Conservation (phyloP, 2,888 invertebrate genomes). For the Notocelia uddmanniana region DNA sequence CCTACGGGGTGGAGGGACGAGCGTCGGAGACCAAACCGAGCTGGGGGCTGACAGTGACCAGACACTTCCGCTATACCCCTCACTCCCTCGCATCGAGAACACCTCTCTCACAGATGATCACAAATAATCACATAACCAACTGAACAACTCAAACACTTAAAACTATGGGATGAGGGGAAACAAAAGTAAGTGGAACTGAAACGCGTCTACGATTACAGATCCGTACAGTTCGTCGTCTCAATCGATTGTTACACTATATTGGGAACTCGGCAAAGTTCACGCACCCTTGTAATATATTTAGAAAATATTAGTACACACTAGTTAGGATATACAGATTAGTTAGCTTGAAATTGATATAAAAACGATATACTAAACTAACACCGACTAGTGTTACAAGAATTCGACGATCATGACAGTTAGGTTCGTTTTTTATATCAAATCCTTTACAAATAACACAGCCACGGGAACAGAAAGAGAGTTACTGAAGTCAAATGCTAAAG, state of each 20-base stretch:
- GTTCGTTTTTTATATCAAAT: slow-evolving; percentile 63
- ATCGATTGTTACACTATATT: slow-evolving; percentile 56
- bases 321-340: slow-evolving; percentile 41
- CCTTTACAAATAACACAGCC: slow-evolving; percentile 51
- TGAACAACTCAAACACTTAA: slow-evolving; percentile 76
- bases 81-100: slow-evolving; percentile 86
- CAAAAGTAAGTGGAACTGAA: slow-evolving; percentile 67
- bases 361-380: slow-evolving; percentile 51
- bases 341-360: slow-evolving; percentile 62
- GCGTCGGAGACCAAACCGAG: slow-evolving; percentile 81
- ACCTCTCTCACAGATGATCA: slow-evolving; percentile 85
- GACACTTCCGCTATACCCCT: slow-evolving; percentile 85
- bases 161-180: slow-evolving; percentile 70
- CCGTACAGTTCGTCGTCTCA: slow-evolving; percentile 65
- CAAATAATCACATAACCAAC: slow-evolving; percentile 82
- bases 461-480: slow-evolving; percentile 40
- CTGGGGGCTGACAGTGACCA: slow-evolving; percentile 74
- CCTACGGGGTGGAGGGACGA: slow-evolving; percentile 77
- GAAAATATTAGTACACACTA: slow-evolving; percentile 39
- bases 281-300: slow-evolving; percentile 65
- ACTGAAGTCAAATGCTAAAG: slow-evolving; percentile 48
- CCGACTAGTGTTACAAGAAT: neutral
- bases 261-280: slow-evolving; percentile 64
- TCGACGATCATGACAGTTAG: neutral
- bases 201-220: slow-evolving; percentile 68